phyloP scores from a whole-genome alignment of 2,888 invertebrate genomes.

The Lymantria dispar region DNA sequence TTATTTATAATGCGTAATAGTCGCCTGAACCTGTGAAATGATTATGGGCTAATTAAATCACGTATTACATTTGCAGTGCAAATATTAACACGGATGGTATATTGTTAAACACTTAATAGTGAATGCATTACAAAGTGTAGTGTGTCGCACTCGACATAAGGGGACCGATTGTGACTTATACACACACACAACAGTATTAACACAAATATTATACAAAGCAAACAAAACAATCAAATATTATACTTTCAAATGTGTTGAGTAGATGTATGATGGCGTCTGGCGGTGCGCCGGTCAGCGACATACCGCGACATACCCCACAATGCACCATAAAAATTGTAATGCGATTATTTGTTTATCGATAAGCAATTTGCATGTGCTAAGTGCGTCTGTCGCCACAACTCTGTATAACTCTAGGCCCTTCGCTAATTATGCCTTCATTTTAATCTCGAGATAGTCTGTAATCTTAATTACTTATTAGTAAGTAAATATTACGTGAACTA shows the following conservation, averaged over 20 bases:
- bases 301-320: constrained; percentile 43
- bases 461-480: too few relatives aligned
- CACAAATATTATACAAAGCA: constrained; percentile 36
- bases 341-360: constrained; percentile 76
- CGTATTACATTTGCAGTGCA: not conserved
- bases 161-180: constrained; percentile 15
- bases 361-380: constrained; percentile 76
- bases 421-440: too few relatives aligned
- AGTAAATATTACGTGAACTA: too few relatives aligned
- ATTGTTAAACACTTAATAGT: constrained; percentile 5
- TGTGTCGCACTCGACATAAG: constrained; percentile 7
- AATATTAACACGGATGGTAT: not conserved
- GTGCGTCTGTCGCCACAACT: too few relatives aligned
- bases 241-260: constrained; percentile 56
- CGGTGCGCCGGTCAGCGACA: constrained; percentile 59
- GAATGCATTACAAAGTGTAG: constrained; percentile 9
- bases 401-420: too few relatives aligned
- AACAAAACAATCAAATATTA: constrained; percentile 55
- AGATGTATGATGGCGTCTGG: constrained; percentile 32
- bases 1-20: too few relatives aligned
- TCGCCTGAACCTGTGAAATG: too few relatives aligned
- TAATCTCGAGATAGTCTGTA: too few relatives aligned
- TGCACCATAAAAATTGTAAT: constrained; percentile 73
- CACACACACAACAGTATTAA: constrained; percentile 23
- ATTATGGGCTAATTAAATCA: not conserved